A percentile compares a stretch with the other conserved stretches of the same genome.
Evolutionary conservation across 1,140 invertebrate genomes (phyloP).

Genomic region (Akabosia matsudoensis): DNA sequence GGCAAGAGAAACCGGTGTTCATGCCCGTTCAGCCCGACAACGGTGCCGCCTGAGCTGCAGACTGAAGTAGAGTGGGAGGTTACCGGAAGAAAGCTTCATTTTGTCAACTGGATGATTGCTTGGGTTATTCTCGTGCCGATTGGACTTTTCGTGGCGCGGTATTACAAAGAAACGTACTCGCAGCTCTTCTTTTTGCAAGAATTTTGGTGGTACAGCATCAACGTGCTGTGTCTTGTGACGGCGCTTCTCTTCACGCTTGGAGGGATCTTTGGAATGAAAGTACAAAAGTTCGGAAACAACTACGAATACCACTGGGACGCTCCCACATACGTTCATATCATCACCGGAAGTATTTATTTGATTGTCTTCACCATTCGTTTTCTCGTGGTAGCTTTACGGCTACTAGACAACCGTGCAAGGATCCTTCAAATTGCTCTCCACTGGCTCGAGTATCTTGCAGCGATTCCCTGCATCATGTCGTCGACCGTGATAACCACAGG

Average conservation of each 20-base stretch:
- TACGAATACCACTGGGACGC: not conserved
- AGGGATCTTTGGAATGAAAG: conserved; percentile 8
- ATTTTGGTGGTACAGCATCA: conserved; percentile 32
- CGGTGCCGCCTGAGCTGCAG: not conserved
- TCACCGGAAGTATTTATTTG: not conserved
- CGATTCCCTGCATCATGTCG: not conserved
- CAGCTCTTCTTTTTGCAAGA: conserved; percentile 29
- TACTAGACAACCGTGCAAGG: not conserved
- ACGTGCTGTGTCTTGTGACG: conserved; percentile 1
- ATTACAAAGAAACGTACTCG: conserved; percentile 29
- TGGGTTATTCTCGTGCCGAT: conserved; percentile 25
- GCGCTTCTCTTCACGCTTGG: conserved; percentile 26
- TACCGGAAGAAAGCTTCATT: not conserved
- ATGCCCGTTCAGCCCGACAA: not conserved
- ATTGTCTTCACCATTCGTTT: conserved; percentile 3
- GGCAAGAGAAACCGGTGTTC: not conserved
- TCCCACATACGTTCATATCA: not conserved
- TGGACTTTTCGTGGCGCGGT: conserved; percentile 18
- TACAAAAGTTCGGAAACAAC: not conserved
- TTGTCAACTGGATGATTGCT: conserved; percentile 20
- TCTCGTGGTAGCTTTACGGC: conserved; percentile 3
- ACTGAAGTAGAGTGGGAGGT: not conserved
- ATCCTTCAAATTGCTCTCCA: conserved; percentile 7
- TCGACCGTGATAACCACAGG: not conserved
- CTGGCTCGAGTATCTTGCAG: conserved; percentile 20